Percentiles rank a stretch among this genome's conserved stretches.
phyloP scores from a whole-genome alignment of 2,797 vertebrate genomes.

The Gymnoscopelus braueri region DNA sequence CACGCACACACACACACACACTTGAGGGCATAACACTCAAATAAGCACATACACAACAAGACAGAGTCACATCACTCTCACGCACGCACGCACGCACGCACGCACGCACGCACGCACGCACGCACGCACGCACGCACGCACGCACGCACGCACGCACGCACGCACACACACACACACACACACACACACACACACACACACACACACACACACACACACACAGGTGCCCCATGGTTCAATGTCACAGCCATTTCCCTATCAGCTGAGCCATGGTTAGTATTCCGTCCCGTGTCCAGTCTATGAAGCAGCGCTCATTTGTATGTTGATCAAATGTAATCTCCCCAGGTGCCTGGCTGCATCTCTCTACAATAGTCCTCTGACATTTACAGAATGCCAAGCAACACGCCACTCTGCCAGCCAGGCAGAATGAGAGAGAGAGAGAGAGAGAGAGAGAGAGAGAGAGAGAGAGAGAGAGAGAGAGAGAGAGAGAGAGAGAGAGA shows the following conservation, averaged over 20 bases:
- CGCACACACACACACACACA: conserved; percentile 11
- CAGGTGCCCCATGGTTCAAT: conserved; percentile 34
- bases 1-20: conserved; percentile 3
- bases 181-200: too few species aligned
- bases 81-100: background rate
- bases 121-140: background rate
- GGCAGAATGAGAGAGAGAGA: background rate
- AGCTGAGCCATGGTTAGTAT: conserved; percentile 50
- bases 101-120: conserved; percentile 12
- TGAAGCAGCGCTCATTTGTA: conserved; percentile 64
- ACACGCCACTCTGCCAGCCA: conserved; percentile 45
- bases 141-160: conserved; percentile 2
- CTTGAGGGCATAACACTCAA: background rate
- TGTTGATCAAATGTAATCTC: conserved; percentile 75
- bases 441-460: background rate
- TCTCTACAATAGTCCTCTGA: conserved; percentile 63
- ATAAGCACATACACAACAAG: background rate
- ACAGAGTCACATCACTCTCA: background rate
- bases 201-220: conserved; percentile 14
- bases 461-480: background rate
- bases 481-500: conserved; percentile 2
- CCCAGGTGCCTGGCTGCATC: conserved; percentile 57
- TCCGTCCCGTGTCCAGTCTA: conserved; percentile 50
- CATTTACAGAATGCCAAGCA: conserved; percentile 73
- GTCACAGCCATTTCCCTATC: conserved; percentile 45